These are phyloP conservation scores for Junonia oenone DNA, from an alignment of 2,888 invertebrate species.

Conservation along the genomic window DNA sequence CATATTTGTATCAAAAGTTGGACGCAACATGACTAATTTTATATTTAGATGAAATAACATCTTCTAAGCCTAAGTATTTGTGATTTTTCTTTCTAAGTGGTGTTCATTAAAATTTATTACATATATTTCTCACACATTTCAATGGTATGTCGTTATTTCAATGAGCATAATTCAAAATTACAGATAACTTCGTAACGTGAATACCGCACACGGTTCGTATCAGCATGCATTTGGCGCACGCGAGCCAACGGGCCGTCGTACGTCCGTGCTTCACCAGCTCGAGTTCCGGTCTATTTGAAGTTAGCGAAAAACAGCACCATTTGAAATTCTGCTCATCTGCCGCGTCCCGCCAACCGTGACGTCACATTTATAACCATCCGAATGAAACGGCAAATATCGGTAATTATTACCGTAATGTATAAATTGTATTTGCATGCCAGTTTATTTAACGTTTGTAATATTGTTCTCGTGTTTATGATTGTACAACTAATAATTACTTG, in stretches of 20 bases:
- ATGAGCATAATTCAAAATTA: not conserved
- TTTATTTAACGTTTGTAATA: slow-evolving; percentile 10
- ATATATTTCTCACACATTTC: not conserved
- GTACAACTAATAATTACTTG: not conserved
- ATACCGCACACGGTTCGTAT: not conserved
- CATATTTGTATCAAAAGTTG: not conserved
- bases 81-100: not conserved
- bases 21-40: not conserved
- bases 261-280: slow-evolving; percentile 32
- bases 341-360: slow-evolving; percentile 13
- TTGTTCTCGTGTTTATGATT: not conserved
- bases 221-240: slow-evolving; percentile 8
- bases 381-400: slow-evolving; percentile 29
- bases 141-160: not conserved
- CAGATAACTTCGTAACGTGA: not conserved
- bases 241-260: slow-evolving; percentile 26
- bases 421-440: slow-evolving; percentile 20
- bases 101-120: not conserved
- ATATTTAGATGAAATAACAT: not conserved
- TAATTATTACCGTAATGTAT: slow-evolving; percentile 32
- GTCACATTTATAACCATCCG: slow-evolving; percentile 14
- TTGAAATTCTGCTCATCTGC: slow-evolving; percentile 35
- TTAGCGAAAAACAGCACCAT: slow-evolving; percentile 29
- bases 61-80: not conserved
- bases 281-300: slow-evolving; percentile 42